phyloP scores from a whole-genome alignment of 2,113 vertebrate genomes.

The Elaphurus davidianus region DNA sequence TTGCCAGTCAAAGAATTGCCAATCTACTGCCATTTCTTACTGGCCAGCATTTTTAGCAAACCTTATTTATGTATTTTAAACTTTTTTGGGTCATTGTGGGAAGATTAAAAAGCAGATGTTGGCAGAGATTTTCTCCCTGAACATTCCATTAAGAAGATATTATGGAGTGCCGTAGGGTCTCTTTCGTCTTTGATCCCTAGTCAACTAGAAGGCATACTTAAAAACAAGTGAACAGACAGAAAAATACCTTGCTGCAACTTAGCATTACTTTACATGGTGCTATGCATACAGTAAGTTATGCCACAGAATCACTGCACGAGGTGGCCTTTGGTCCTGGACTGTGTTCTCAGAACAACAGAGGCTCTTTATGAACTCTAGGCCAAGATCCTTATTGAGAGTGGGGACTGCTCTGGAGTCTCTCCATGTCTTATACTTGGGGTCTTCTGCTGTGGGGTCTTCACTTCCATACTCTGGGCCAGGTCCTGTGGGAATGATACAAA shows the following conservation, averaged over 20 bases:
- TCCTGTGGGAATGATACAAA: background rate
- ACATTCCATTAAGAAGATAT: conserved; percentile 8
- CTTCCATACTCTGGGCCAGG: background rate
- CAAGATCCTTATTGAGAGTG: background rate
- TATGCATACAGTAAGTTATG: background rate
- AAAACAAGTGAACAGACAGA: conserved; percentile 17
- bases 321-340: background rate
- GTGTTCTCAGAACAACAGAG: background rate
- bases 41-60: conserved; percentile 15
- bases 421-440: background rate
- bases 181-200: conserved; percentile 31
- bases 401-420: background rate
- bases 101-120: conserved; percentile 23
- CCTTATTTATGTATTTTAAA: conserved; percentile 31
- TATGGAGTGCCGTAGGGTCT: background rate
- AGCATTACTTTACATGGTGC: background rate
- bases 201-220: conserved; percentile 22
- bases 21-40: background rate
- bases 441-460: background rate
- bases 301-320: background rate
- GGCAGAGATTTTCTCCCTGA: background rate
- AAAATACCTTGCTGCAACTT: background rate
- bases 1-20: conserved; percentile 12
- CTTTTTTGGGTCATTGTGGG: background rate
- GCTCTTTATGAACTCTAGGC: background rate